phyloP scores from a whole-genome alignment of 2,888 invertebrate genomes.

The Parthenolecanium corni region DNA sequence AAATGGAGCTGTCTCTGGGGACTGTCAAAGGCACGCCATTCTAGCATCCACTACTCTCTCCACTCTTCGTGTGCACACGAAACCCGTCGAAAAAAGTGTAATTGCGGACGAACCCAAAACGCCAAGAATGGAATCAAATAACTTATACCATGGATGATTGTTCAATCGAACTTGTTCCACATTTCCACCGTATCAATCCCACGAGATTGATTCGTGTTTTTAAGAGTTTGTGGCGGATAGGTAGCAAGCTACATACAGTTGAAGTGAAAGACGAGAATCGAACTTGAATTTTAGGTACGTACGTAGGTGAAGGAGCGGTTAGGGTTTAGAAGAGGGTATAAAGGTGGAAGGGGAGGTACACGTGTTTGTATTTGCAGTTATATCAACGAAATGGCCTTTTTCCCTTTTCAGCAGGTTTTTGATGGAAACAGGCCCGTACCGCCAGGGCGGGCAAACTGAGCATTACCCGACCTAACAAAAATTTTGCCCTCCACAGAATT shows the following conservation, averaged over 20 bases:
- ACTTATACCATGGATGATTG: slow-evolving; percentile 26
- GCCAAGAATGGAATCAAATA: slow-evolving; percentile 26
- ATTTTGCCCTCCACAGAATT: no score
- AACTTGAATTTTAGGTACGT: slow-evolving; percentile 7
- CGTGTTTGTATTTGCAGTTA: no score
- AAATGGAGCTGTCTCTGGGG: slow-evolving; percentile 14
- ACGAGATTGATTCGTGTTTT: slow-evolving; percentile 18
- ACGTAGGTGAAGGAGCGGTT: no score
- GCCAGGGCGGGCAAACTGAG: no score
- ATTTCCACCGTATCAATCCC: slow-evolving; percentile 23
- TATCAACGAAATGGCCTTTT: no score
- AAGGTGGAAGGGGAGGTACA: no score
- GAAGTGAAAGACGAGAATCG: background rate
- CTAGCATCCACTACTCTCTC: background rate
- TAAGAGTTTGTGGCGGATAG: background rate
- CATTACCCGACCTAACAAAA: no score
- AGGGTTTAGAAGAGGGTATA: no score
- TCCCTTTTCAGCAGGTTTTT: no score
- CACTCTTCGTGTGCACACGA: slow-evolving; percentile 9
- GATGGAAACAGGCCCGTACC: no score
- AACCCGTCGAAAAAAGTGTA: slow-evolving; percentile 22
- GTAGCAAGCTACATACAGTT: no score
- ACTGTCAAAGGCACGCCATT: slow-evolving; percentile 4
- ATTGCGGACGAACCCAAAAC: slow-evolving; percentile 21
- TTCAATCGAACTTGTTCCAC: slow-evolving; percentile 29